Evolutionary conservation across 2,113 vertebrate genomes (phyloP), one percentile per base, ranked within the genome.

Genomic region (Amazona guildingii): DNA sequence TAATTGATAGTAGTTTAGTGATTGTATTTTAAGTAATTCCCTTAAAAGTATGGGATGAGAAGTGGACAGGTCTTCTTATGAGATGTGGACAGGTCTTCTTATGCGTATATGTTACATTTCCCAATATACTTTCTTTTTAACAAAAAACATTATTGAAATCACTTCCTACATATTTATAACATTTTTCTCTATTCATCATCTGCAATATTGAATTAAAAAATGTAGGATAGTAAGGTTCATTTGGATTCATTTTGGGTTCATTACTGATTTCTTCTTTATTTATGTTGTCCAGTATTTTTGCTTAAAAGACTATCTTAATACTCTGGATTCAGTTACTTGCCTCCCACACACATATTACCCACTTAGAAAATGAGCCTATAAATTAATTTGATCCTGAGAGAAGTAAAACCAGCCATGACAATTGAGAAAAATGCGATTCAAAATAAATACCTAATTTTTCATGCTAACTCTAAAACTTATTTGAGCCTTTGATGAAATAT

Each of bases 271-370:
- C 80, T 69, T 49, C 33, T 39, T 70, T 68, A 62, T 70, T 86
- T 54, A 43, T 55, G 10, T 67, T 61, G 25, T 44, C 31, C 31
- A 61, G 18, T 82, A 67, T 61, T 64, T 55, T 49, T 82, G 27
- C 17, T 52, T 54, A 43, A 46, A 66, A 77, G 18, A 48, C 25
- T 23, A 17, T 61, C 44, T 76, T 59, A 61, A 43, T 70, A 17
- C 7, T 43, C 15, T 54, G 25, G 7, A 9, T 82, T 93, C 41
- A 17, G 7, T 52, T 75, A 17, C 21, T 31, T 57, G 18, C 3
- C 9, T 9, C 2, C 9, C 3, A 6, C 5, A 35, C 11, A 33
- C 7, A 6, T 27, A 31, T 7, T 51, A 28, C 4, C 8, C 24
- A 31, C 27, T 70, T 59, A 62, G 37, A 68, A 90, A 46, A 59